Evolutionary conservation across 2,113 vertebrate genomes (phyloP), one percentile per base, ranked within the genome.

Genomic region (Speoplatyrhinus poulsoni): DNA sequence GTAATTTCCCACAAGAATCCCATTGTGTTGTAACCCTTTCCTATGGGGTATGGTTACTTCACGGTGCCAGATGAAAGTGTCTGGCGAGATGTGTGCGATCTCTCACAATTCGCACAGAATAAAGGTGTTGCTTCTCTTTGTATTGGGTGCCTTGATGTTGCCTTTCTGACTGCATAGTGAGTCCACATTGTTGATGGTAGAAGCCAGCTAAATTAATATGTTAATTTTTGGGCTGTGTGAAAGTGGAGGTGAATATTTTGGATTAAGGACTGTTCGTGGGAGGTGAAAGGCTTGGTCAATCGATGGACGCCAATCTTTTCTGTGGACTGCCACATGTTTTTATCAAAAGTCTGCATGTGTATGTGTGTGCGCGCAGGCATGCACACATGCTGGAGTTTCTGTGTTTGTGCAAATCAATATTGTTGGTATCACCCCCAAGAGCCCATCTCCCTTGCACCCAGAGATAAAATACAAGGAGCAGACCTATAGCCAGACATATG

Each of bases 401-500:
- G 26, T 63, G 41, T 32, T 12, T 56, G 13, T 68, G 64, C 69
- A 69, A 75, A 90, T 89, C 86, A 33, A 90, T 89, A 79, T 0
- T 9, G 62, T 63, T 65, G 69, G 79, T 81, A 83, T 84, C 75
- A 72, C 60, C 79, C 74, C 79, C 70, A 60, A 53, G 73, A 70
- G 70, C 60, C 67, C 54, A 19, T 36, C 81, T 67, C 72, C 68
- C 57, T 60, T 72, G 75, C 81, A 78, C 71, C 68, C 57, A 16
- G 75, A 80, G 83, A 90, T 88, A 83, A 87, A 79, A 77, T 60
- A 58, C 75, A 81, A 66, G 67, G 67, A 76, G 75, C 77, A 64
- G 73, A 80, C 81, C 75, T 46, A 77, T 75, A 83, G 81, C 67
- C 76, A 84, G 81, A 88, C 73, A 52, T 71, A 80, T 84, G 85